Percentiles rank a stretch among this genome's conserved stretches.
Evolutionary conservation across 2,113 vertebrate species (phyloP).

Genomic region (Phalacrocorax aristotelis): DNA sequence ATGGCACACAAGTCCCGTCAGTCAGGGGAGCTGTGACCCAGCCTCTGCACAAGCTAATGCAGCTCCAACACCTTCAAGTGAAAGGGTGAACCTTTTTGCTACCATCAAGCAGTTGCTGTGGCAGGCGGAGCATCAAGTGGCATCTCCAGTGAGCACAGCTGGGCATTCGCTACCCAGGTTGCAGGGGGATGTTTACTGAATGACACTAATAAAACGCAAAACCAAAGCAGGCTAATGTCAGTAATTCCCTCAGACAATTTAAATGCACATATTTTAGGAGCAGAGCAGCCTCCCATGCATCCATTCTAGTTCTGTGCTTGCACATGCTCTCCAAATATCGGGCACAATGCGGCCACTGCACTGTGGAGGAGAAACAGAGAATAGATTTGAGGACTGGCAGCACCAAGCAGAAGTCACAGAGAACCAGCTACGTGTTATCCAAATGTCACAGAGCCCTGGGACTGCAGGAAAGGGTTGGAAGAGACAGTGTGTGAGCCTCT

Average conservation of each 20-base stretch:
- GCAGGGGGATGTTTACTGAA: neutral
- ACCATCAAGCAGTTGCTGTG: neutral
- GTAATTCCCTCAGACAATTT: conserved; percentile 44
- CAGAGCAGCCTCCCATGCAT: neutral
- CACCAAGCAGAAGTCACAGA: neutral
- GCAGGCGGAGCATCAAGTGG: neutral
- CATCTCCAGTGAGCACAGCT: neutral
- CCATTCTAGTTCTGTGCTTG: neutral
- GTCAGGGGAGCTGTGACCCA: neutral
- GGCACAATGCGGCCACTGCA: neutral
- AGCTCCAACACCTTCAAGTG: accelerated
- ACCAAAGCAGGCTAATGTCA: conserved; percentile 47
- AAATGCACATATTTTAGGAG: conserved; percentile 55
- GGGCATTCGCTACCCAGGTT: neutral
- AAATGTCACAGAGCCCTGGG: conserved; percentile 7
- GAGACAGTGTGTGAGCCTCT: neutral
- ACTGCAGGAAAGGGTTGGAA: neutral
- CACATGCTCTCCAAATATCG: neutral
- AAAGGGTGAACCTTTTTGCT: neutral
- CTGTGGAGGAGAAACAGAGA: neutral
- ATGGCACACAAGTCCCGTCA: accelerated
- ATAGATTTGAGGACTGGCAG: neutral
- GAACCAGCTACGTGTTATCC: neutral
- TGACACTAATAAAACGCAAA: conserved; percentile 21
- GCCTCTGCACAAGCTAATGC: neutral